Conservation (phyloP, 2,888 invertebrate genomes). For the Teleiodes luculella region DNA sequence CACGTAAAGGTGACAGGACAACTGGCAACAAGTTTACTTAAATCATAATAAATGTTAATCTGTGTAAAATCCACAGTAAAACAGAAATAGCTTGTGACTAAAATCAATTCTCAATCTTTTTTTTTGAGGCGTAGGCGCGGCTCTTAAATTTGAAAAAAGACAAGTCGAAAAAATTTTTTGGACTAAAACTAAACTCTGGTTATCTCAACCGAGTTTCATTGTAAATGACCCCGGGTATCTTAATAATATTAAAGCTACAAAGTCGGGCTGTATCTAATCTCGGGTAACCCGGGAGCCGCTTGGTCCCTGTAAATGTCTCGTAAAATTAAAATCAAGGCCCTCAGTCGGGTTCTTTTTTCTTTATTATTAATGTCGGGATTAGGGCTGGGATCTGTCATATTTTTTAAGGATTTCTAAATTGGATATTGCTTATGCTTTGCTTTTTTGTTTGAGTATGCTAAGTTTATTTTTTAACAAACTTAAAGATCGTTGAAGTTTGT, state of each 20-base stretch:
- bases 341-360: constrained; percentile 20
- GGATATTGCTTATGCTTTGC: background rate
- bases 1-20: too few species aligned
- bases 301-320: constrained; percentile 53
- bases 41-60: too few species aligned
- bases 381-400: constrained; percentile 12
- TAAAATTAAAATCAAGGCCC: constrained; percentile 47
- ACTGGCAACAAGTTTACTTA: background rate
- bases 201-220: background rate
- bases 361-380: constrained; percentile 32
- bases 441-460: background rate
- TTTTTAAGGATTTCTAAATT: background rate
- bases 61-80: too few species aligned
- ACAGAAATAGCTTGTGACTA: too few species aligned
- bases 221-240: background rate
- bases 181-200: too few species aligned
- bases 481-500: too few species aligned
- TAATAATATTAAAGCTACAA: constrained; percentile 30
- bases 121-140: too few species aligned
- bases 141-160: too few species aligned
- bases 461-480: background rate
- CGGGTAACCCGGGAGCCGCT: constrained; percentile 56
- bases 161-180: too few species aligned
- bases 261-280: constrained; percentile 53
- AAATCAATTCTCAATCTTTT: too few species aligned